These are phyloP conservation scores for Monomorium pharaonis DNA, from an alignment of 1,140 invertebrate genomes.

Conservation along the genomic window DNA sequence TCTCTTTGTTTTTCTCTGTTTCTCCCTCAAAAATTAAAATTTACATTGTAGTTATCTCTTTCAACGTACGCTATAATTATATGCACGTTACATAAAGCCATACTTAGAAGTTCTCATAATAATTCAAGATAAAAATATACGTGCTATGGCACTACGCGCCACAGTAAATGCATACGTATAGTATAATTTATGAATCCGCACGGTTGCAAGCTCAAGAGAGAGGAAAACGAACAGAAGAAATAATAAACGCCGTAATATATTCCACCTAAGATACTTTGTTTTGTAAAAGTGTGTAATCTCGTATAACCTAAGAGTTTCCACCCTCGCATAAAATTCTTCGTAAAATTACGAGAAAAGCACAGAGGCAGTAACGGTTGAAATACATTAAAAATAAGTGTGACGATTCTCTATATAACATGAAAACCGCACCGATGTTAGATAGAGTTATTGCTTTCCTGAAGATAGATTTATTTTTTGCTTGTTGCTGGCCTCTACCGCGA, in stretches of 20 bases:
- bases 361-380: not conserved
- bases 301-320: not conserved
- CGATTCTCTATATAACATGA: not conserved
- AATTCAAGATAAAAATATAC: not conserved
- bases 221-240: not conserved
- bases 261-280: not conserved
- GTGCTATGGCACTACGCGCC: not conserved
- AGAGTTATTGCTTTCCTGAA: conserved; percentile 54
- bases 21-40: not conserved
- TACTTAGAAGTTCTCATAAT: not conserved
- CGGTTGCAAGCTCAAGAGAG: not conserved
- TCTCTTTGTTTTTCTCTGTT: not conserved
- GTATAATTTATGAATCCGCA: conserved; percentile 11
- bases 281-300: not conserved
- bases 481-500: conserved; percentile 56
- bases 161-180: not conserved
- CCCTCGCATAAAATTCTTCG: not conserved
- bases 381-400: not conserved
- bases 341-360: not conserved
- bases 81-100: not conserved
- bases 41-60: not conserved
- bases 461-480: conserved; percentile 39
- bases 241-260: conserved; percentile 23
- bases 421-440: not conserved
- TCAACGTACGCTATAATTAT: not conserved